Evolutionary conservation across 92 coral and sea anemone genomes (phyloP), one percentile per base, ranked within the genome.

Genomic region (Porites rus): DNA sequence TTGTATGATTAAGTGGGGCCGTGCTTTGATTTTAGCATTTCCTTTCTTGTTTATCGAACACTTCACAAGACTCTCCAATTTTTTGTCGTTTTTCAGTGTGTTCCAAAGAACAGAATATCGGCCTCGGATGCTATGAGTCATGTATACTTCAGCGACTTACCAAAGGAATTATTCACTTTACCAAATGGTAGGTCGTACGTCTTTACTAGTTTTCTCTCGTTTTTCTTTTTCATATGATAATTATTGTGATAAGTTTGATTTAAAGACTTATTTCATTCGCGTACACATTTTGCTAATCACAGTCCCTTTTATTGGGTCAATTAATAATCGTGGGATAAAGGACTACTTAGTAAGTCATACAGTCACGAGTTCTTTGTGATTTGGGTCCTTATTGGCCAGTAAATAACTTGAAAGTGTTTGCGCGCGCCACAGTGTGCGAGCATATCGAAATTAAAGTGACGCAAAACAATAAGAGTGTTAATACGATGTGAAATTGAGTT

Each of bases 101-200:
- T 87, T 77, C 99, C 99, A 14, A 93, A 85, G 82, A 92, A 88
- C 89, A 93, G 99, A 75, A 74, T 95, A 43, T 89, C 98, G 43
- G 99, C 99, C 6, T 88, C 83, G 64, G 90, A 92, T 58, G 95
- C 98, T 14, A 79, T 96, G 77, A 88, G 81, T 51, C 94, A 92
- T 79, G 84, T 91, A 2, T 96, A 93, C 76, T 96, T 96, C 59
- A 92, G 88, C 38, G 94, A 92, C 56, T 85, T 96, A 22, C 99
- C 99, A 24, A 93, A 91, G 87, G 97, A 93, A 72, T 69, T 96
- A 62, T 90, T 75, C 80, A 77, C 85, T 9, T 85, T 96, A 20
- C 86, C 85, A 7, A 92, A 91, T 80, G 96, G 99, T 96, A 81
- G 71, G 92, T 43, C 8, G 14, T 38, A 1, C n/a, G 19, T 22